Conservation (phyloP, 2,113 vertebrate genomes). For the Megaceryle torquata region DNA sequence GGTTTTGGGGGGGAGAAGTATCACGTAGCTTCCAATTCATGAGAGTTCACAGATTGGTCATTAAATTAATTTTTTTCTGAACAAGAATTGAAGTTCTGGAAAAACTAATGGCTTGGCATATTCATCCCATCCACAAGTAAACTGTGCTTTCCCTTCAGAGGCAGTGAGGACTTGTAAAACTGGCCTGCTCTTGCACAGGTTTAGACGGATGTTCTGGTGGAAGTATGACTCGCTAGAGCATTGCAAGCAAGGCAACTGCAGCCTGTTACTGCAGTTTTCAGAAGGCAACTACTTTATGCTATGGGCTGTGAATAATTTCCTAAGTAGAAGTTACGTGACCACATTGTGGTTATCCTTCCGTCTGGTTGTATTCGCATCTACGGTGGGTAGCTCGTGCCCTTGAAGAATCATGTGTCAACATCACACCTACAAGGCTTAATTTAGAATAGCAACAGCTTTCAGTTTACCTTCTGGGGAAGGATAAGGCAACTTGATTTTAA, state of each 20-base stretch:
- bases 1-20: neutral
- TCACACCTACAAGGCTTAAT: neutral
- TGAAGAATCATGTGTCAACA: neutral
- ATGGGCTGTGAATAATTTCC: neutral
- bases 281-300: neutral
- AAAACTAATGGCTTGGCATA: neutral
- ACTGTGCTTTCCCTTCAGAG: neutral
- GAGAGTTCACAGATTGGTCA: neutral
- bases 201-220: neutral
- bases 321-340: neutral
- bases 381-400: neutral
- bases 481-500: neutral
- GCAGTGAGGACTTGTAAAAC: neutral
- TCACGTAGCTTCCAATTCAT: neutral
- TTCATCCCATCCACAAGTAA: neutral
- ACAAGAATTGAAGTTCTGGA: neutral
- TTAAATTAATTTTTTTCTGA: neutral
- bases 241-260: neutral
- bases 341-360: neutral
- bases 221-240: neutral
- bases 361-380: neutral
- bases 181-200: neutral
- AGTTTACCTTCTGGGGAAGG: neutral
- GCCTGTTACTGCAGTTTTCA: neutral
- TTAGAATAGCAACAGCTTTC: neutral